Evolutionary conservation across 2,113 vertebrate species (phyloP), one percentile per base, ranked within the genome.

Genomic region (Myocastor coypus): DNA sequence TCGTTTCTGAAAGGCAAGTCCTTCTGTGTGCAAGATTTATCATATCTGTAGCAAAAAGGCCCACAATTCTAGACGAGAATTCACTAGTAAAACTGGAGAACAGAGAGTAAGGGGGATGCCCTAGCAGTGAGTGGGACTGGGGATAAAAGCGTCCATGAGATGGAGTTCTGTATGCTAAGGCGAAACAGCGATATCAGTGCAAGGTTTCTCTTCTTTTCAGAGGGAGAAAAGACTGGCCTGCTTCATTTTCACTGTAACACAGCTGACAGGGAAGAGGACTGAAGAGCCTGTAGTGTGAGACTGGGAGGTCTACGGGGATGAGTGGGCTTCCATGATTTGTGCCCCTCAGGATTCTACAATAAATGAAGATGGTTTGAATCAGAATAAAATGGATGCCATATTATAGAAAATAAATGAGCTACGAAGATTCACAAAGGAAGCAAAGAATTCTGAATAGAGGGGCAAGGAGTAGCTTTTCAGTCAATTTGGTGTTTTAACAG

Each of bases 401-500:
- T 61, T 68, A 66, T 55, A 61, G 5, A 17, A 83, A 73, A 87
- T 57, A 2, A 90, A 92, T 46, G 3, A 4, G 24, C 37, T 81
- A 26, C 75, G 34, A 61, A 63, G 73, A 78, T 82, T 92, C 71
- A 73, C 59, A 68, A 94, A 30, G 73, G 26, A 63, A 81, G 17
- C 40, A 55, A 34, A 57, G 71, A 57, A 92, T 86, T 96, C 30
- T 91, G 66, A 95, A 80, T 52, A 32, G 20, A 89, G 50, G 34
- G 40, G 0, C 52, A 68, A 71, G 13, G 24, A 16, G 57, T 94
- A 81, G 19, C 24, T 68, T 91, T 75, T 73, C 85, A 61, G 78
- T 68, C 64, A 91, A 92, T 52, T 64, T 83, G 59, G 2, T 73
- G 40, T 75, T 94, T 91, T 83, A 85, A 92, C 26, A 78, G 69